Evolutionary conservation across 2,797 vertebrate genomes (phyloP).

Genomic region (Galagoides demidoff): DNA sequence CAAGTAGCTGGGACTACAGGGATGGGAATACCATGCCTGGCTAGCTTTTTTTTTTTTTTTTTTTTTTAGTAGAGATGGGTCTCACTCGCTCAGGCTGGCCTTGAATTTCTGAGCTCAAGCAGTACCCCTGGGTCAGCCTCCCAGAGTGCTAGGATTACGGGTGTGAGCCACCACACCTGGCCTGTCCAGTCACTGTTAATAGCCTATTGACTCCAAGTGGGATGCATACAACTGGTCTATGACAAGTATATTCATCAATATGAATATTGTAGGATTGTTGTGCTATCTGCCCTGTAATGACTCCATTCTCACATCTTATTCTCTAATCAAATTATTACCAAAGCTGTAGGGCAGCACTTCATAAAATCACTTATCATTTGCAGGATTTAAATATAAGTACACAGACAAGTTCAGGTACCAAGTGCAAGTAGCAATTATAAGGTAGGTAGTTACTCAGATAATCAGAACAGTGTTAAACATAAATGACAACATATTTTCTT

Average conservation of each 20-base stretch:
- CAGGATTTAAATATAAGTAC: neutral
- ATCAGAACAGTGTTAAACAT: neutral
- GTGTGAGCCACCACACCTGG: no score
- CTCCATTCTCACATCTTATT: neutral
- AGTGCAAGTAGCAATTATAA: neutral
- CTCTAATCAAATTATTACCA: neutral
- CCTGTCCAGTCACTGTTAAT: neutral
- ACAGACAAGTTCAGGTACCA: neutral
- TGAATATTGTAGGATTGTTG: neutral
- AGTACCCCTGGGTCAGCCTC: no score
- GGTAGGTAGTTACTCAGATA: neutral
- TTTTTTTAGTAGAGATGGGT: no score
- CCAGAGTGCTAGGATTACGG: no score
- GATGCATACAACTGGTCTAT: neutral
- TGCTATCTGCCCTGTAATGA: neutral
- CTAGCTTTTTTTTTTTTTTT: no score
- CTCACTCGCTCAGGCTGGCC: no score
- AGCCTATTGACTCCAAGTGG: neutral
- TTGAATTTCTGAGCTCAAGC: no score
- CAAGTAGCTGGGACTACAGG: no score
- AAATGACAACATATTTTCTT: neutral
- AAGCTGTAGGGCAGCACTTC: neutral
- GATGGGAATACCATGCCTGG: no score
- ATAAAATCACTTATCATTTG: neutral
- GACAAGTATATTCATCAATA: neutral